Conservation (phyloP, 2,113 vertebrate species). For the Pleuronectes platessa region DNA sequence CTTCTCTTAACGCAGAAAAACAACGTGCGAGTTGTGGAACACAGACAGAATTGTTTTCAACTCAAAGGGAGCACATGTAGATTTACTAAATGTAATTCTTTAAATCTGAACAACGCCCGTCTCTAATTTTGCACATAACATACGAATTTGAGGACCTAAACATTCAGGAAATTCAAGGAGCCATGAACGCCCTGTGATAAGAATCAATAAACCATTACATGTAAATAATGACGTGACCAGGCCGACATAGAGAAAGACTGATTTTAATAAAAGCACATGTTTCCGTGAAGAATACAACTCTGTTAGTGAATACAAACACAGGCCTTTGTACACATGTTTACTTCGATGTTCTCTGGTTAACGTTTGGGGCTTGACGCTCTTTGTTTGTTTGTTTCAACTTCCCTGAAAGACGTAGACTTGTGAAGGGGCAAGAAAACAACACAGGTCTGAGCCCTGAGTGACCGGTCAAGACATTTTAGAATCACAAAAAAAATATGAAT, state of each 20-base stretch:
- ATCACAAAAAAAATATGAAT: neutral
- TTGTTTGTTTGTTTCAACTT: neutral
- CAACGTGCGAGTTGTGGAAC: too few relatives aligned
- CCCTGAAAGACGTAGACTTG: neutral
- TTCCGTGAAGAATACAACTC: neutral
- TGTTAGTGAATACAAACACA: neutral
- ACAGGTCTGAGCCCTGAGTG: too few relatives aligned
- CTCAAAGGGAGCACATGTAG: too few relatives aligned
- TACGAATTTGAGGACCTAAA: too few relatives aligned
- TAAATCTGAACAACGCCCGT: too few relatives aligned
- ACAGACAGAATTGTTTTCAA: too few relatives aligned
- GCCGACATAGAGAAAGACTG: neutral
- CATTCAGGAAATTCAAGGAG: too few relatives aligned
- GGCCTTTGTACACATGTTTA: neutral
- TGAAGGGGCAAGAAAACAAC: neutral
- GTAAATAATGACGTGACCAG: neutral
- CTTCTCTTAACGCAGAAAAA: too few relatives aligned
- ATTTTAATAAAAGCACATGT: slow-evolving; percentile 35
- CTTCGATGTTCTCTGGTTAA: neutral
- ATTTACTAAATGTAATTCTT: too few relatives aligned
- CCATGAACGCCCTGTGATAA: too few relatives aligned
- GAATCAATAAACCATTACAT: neutral
- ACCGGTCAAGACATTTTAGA: neutral
- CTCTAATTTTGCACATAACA: too few relatives aligned
- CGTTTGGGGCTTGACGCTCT: neutral